Evolutionary conservation across 2,797 vertebrate species (phyloP).

Genomic region (Falco concolor): DNA sequence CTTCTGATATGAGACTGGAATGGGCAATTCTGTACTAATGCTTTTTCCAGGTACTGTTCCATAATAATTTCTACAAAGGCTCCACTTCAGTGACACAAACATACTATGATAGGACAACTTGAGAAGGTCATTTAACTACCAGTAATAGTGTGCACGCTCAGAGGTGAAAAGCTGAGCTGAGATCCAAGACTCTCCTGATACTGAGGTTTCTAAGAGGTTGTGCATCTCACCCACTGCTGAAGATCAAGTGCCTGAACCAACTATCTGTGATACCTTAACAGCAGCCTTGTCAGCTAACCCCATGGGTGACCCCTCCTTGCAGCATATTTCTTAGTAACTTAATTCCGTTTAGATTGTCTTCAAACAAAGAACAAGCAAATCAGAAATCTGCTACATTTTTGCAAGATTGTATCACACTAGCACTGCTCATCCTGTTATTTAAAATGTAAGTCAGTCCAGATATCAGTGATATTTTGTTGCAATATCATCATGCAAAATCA

Average conservation of each 20-base stretch:
- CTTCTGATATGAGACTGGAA: background rate
- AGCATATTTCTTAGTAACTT: slow-evolving; percentile 58
- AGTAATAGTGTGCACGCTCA: slow-evolving; percentile 43
- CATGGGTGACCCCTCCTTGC: slow-evolving; percentile 1
- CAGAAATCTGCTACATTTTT: slow-evolving; percentile 29
- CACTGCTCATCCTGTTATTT: background rate
- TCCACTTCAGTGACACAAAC: slow-evolving; percentile 4
- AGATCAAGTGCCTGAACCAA: slow-evolving; percentile 41
- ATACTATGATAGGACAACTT: background rate
- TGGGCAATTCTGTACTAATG: background rate
- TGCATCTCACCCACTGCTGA: slow-evolving; percentile 39
- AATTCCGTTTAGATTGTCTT: slow-evolving; percentile 60
- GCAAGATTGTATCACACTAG: slow-evolving; percentile 22
- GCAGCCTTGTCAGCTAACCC: background rate
- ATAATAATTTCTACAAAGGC: background rate
- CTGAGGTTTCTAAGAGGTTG: slow-evolving; percentile 49
- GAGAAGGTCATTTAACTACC: slow-evolving; percentile 36
- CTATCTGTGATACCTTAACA: background rate
- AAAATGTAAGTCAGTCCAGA: background rate
- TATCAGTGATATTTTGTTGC: background rate
- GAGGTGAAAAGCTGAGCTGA: background rate
- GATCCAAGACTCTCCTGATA: slow-evolving; percentile 31
- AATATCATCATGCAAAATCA: background rate
- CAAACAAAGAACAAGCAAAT: slow-evolving; percentile 37
- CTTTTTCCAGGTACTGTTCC: background rate